Evolutionary conservation across 2,113 vertebrate genomes (phyloP).

Genomic region (Amazona vittata): DNA sequence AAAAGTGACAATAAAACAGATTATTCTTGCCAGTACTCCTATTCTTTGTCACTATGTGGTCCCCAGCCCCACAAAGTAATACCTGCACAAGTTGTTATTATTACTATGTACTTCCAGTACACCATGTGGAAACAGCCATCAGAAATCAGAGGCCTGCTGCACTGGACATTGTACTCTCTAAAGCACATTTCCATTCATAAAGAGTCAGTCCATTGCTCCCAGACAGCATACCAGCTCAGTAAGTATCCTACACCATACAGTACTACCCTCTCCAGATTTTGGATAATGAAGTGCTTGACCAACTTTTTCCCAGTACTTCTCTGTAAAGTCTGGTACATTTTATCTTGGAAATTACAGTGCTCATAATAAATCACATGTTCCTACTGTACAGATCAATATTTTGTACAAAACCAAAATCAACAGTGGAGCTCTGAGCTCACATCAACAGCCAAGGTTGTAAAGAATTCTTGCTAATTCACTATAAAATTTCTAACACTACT

Average conservation of each 20-base stretch:
- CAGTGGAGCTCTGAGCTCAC: not conserved
- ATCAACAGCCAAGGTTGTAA: not conserved
- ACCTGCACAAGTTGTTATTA: not conserved
- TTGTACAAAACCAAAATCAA: not conserved
- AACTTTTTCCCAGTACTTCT: not conserved
- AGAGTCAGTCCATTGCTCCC: not conserved
- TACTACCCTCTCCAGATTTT: not conserved
- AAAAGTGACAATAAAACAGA: not conserved
- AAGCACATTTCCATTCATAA: not conserved
- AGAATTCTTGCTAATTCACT: not conserved
- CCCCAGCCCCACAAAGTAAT: fast-evolving
- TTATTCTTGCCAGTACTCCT: not conserved
- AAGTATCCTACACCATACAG: not conserved
- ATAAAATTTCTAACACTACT: not conserved
- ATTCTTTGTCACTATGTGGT: not conserved
- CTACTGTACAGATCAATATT: not conserved
- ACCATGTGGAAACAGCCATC: not conserved
- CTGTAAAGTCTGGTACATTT: not conserved
- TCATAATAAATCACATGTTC: not conserved
- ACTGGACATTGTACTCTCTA: not conserved
- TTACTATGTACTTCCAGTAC: not conserved
- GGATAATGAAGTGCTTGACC: not conserved
- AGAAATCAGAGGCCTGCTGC: not conserved
- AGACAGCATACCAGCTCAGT: fast-evolving
- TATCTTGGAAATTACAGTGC: not conserved